A percentile compares a stretch with the other conserved stretches of the same genome.
Conservation (phyloP, 1,140 invertebrate species). For the Hirudo medicinalis region DNA sequence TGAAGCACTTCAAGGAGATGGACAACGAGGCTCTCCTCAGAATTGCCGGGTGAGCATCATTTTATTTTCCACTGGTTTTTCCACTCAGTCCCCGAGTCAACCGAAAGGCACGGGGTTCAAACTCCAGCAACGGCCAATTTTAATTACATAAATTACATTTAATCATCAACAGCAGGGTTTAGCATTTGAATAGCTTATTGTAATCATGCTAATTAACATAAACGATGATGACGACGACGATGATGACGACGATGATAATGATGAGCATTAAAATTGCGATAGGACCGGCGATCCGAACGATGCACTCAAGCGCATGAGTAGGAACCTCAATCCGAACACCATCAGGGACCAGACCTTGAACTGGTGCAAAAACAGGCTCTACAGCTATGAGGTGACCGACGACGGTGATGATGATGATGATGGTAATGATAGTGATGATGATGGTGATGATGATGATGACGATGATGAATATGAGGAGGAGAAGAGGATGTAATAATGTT, state of each 20-base stretch:
- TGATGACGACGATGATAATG: too few species aligned
- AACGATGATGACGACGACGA: too few species aligned
- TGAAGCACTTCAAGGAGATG: conserved; percentile 17
- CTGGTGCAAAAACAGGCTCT: conserved; percentile 13
- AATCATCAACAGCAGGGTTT: too few species aligned
- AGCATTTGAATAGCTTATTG: too few species aligned
- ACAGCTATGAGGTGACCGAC: conserved; percentile 2
- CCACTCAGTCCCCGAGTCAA: neutral
- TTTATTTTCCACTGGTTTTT: neutral
- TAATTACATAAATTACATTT: neutral
- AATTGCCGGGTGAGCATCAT: neutral
- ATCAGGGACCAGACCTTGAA: conserved; percentile 15
- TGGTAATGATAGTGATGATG: too few species aligned
- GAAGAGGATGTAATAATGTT: too few species aligned
- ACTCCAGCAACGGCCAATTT: neutral
- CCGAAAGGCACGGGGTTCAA: neutral
- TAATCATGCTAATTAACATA: too few species aligned
- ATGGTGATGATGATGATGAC: neutral
- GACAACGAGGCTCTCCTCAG: conserved; percentile 5
- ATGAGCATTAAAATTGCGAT: too few species aligned
- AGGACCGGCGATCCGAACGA: too few species aligned
- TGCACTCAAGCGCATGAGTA: neutral
- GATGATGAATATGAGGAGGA: too few species aligned
- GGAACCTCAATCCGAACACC: conserved; percentile 4
- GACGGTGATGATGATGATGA: too few species aligned